Percentiles rank a stretch among this genome's conserved stretches.
phyloP scores from a whole-genome alignment of 2,113 vertebrate species.

The Thryonomys swinderianus region DNA sequence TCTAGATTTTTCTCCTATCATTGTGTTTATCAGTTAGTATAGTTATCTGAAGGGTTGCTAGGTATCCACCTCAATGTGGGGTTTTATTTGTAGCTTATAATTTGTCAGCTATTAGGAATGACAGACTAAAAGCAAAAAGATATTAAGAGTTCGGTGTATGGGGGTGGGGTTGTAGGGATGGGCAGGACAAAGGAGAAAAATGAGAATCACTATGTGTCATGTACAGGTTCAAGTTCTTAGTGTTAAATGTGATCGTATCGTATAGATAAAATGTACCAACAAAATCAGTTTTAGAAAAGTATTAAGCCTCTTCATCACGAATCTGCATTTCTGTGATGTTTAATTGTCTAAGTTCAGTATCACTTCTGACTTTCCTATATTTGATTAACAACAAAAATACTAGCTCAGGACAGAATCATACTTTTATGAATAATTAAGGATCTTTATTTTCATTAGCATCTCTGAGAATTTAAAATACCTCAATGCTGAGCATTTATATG shows the following conservation, averaged over 20 bases:
- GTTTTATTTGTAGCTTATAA: conserved; percentile 11
- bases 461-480: neutral
- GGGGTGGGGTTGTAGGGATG: too few species aligned
- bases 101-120: neutral
- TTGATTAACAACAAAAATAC: conserved; percentile 5
- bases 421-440: neutral
- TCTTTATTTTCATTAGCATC: neutral
- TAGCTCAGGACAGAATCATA: neutral
- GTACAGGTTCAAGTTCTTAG: too few species aligned
- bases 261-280: too few species aligned
- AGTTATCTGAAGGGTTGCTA: neutral
- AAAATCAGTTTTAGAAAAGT: neutral
- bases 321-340: neutral
- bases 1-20: neutral
- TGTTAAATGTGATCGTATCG: too few species aligned
- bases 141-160: neutral
- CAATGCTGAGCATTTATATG: neutral
- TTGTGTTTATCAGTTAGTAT: neutral
- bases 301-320: neutral
- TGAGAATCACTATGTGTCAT: too few species aligned
- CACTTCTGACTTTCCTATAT: neutral
- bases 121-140: neutral
- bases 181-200: too few species aligned
- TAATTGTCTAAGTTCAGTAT: conserved; percentile 34
- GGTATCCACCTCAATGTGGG: neutral